phyloP scores from a whole-genome alignment of 2,113 vertebrate species.

The Suricata suricatta region DNA sequence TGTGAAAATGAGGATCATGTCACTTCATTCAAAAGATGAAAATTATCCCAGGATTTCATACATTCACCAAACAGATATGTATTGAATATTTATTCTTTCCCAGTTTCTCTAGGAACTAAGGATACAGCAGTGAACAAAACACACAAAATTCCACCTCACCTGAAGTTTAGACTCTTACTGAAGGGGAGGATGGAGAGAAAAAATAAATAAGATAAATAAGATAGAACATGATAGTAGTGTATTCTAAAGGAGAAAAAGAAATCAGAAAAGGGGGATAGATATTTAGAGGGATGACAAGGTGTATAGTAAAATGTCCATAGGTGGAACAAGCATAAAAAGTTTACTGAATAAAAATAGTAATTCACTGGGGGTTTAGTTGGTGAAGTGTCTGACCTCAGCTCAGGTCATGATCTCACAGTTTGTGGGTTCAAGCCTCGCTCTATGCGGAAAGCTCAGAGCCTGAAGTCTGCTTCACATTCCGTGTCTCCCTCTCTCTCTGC shows the following conservation, averaged over 20 bases:
- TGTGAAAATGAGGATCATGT: neutral
- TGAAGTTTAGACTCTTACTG: neutral
- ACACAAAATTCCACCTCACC: neutral
- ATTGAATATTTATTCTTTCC: neutral
- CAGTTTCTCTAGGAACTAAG: neutral
- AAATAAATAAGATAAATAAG: neutral
- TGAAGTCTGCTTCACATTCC: too few relatives aligned
- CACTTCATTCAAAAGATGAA: neutral
- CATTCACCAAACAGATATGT: neutral
- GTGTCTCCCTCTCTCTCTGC: too few relatives aligned
- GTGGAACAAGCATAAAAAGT: neutral
- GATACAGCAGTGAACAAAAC: neutral
- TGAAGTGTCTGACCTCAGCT: too few relatives aligned
- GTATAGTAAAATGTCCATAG: neutral
- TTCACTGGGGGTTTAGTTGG: neutral
- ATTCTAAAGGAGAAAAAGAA: neutral
- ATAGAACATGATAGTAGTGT: neutral
- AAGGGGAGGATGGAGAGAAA: neutral
- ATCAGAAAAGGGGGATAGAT: neutral
- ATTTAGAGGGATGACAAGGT: neutral
- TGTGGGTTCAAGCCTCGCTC: too few relatives aligned
- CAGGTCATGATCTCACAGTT: too few relatives aligned
- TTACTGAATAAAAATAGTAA: neutral
- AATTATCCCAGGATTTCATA: neutral
- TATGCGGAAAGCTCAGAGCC: too few relatives aligned